Evolutionary conservation across 2,797 vertebrate species (phyloP).

Genomic region (Oryzias dopingdopingensis): DNA sequence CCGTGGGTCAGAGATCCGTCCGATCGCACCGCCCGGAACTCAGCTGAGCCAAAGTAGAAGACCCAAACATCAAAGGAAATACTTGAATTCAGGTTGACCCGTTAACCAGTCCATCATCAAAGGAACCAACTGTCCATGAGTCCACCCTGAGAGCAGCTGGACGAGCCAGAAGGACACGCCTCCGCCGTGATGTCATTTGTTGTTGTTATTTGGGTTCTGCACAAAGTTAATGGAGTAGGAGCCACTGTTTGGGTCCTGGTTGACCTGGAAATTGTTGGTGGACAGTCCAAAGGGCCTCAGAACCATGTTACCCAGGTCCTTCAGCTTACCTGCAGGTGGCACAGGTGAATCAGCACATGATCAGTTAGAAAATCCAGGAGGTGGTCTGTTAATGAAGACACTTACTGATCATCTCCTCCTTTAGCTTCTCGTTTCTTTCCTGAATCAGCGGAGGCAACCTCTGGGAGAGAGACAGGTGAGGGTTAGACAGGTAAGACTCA

Average conservation of each 20-base stretch:
- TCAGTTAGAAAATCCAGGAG: neutral
- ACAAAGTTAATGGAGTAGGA: conserved; percentile 96
- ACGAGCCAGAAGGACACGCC: too few relatives aligned
- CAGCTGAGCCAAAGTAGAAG: too few relatives aligned
- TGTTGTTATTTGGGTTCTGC: conserved; percentile 83
- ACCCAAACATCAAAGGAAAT: too few relatives aligned
- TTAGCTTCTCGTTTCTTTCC: conserved; percentile 93
- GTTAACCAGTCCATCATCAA: too few relatives aligned
- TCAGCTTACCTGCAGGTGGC: conserved; percentile 85
- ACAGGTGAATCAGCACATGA: neutral
- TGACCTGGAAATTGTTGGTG: conserved; percentile 96
- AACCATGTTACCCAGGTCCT: conserved; percentile 94
- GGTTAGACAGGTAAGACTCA: too few relatives aligned
- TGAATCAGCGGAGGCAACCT: conserved; percentile 64
- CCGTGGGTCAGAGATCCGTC: too few relatives aligned
- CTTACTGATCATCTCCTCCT: conserved; percentile 95
- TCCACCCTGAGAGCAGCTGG: too few relatives aligned
- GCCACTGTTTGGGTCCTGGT: conserved; percentile 87
- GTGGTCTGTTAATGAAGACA: conserved; percentile 14
- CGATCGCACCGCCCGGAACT: too few relatives aligned
- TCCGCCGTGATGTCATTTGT: conserved; percentile 30
- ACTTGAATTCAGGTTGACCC: too few relatives aligned
- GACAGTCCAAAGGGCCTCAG: conserved; percentile 95
- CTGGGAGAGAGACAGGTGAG: conserved; percentile 32
- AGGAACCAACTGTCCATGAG: too few relatives aligned